These are phyloP conservation scores for Cyclargus thomasi DNA, from an alignment of 1,140 invertebrate genomes.

Conservation along the genomic window DNA sequence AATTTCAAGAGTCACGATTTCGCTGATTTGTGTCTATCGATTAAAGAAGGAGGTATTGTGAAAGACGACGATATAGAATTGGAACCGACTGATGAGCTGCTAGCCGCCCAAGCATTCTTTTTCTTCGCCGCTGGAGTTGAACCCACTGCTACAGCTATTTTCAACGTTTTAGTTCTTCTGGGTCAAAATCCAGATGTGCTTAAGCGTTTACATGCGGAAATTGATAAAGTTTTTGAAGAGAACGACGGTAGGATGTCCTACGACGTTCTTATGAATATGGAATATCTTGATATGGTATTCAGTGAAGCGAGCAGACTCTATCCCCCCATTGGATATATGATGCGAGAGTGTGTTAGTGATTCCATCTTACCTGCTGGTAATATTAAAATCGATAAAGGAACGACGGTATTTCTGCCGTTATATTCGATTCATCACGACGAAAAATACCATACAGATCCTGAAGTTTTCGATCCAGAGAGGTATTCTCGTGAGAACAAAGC, in stretches of 20 bases:
- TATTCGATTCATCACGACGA: neutral
- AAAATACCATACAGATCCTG: neutral
- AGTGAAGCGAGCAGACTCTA: neutral
- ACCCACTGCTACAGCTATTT: neutral
- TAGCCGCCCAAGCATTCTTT: neutral
- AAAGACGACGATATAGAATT: conserved; percentile 35
- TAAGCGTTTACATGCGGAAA: neutral
- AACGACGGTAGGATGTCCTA: neutral
- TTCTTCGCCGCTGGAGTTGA: neutral
- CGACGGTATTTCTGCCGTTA: neutral
- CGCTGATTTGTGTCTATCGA: conserved; percentile 37
- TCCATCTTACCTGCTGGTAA: neutral
- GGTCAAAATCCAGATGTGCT: neutral
- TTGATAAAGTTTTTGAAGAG: neutral
- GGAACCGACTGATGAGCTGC: conserved; percentile 10
- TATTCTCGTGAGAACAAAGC: neutral
- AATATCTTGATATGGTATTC: neutral
- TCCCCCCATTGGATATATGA: neutral
- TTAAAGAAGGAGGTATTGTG: conserved; percentile 35
- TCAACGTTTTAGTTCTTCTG: neutral
- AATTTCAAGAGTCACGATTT: conserved; percentile 40
- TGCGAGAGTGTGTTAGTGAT: neutral
- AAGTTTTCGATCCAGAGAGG: neutral
- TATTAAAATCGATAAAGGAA: neutral
- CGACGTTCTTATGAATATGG: neutral